Base-by-base conservation (phyloP, 2,113 vertebrate species). In the Serinus canaria region DNA sequence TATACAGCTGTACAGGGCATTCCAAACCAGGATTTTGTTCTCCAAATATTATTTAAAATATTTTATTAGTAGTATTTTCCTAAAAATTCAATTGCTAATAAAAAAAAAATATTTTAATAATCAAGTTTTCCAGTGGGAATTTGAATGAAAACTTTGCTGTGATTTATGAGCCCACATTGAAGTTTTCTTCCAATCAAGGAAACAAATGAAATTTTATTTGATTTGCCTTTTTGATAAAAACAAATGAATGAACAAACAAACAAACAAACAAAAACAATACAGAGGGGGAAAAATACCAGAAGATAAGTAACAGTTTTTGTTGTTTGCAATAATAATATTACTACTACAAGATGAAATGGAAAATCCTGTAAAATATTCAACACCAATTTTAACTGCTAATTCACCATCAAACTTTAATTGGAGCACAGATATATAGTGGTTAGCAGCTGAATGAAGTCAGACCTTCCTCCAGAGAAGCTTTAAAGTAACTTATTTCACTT, bases 201-300 rank as follows among this genome's bases (percentile, higher is more conserved):
- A 89, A 81, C 0, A 73, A 76, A 87, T 27, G 10, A 11, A 70
- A 30, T 72, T 75, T 79, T 15, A 70, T 9, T 41, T 62, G 9
- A 4, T 76, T 58, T 58, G 10, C 3, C 0, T 50, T 93, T 63
- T 47, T 23, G 8, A 16, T 10, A 7, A 19, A 63, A 55, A 27
- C 5, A 15, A 21, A 15, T 5, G 6, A 79, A 55, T 4, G 6
- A 66, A 37, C 3, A 50, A 41, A 56, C 7, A 70, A 73, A 52
- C 3, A 37, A 43, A 31, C 4, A 63, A 80, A 53, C 3, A 44
- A 37, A 27, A 37, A 37, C 11, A n/a, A 50, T 33, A 30, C 7
- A 20, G 19, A 23, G 17, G 9, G 5, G 13, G 19, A 10, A n/a
- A 53, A 35, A 4, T 0, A 7, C 11, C 3, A 30, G 4, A 2